These are phyloP conservation scores for Parapsyche elsis DNA, from an alignment of 1,140 invertebrate species.

Conservation along the genomic window DNA sequence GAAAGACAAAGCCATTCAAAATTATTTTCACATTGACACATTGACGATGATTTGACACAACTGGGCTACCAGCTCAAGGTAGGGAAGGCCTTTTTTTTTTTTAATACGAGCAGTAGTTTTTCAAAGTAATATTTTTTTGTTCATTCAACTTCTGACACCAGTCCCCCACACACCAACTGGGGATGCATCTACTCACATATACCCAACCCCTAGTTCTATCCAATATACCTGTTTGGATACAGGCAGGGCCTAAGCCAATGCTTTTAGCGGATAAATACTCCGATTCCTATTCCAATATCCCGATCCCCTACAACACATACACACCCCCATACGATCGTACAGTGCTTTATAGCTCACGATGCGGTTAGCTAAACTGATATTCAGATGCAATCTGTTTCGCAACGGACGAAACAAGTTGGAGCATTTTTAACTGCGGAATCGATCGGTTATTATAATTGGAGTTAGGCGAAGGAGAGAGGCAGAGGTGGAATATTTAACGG, in stretches of 20 bases:
- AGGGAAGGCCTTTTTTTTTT: neutral
- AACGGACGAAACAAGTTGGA: neutral
- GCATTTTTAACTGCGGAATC: too few species aligned
- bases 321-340: neutral
- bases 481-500: too few species aligned
- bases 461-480: too few species aligned
- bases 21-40: neutral
- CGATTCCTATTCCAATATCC: slow-evolving; percentile 30
- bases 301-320: neutral
- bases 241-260: slow-evolving; percentile 20
- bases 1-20: too few species aligned
- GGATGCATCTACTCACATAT: slow-evolving; percentile 3
- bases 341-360: neutral
- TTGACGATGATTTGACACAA: neutral
- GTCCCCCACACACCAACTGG: neutral
- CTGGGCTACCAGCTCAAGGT: neutral
- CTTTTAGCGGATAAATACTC: slow-evolving; percentile 41
- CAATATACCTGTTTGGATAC: slow-evolving; percentile 33
- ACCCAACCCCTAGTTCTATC: slow-evolving; percentile 17
- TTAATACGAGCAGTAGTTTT: too few species aligned
- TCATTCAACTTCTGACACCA: slow-evolving; percentile 25
- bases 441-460: too few species aligned
- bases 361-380: neutral
- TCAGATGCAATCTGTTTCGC: neutral
- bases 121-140: slow-evolving; percentile 11